phyloP scores from a whole-genome alignment of 1,140 invertebrate genomes.

The Monomorium pharaonis region DNA sequence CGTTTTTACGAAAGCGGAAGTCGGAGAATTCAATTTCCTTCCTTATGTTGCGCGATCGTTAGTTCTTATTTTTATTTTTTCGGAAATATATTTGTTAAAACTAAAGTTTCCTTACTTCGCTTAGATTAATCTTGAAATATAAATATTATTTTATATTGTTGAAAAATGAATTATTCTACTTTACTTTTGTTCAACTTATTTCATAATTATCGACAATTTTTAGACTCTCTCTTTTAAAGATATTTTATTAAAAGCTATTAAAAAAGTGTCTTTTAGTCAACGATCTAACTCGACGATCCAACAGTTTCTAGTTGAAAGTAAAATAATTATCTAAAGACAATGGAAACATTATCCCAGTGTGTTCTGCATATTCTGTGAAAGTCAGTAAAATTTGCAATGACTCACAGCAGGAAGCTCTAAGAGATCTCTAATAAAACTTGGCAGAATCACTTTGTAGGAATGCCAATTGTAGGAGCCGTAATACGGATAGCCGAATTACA shows the following conservation, averaged over 20 bases:
- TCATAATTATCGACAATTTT: background rate
- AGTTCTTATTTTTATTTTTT: background rate
- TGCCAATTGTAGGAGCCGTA: background rate
- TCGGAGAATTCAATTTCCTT: background rate
- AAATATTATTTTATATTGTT: background rate
- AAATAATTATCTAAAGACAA: too few relatives aligned
- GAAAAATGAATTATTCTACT: background rate
- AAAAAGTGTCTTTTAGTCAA: background rate
- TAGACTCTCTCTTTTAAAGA: background rate
- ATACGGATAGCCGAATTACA: background rate
- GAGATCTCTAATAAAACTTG: conserved; percentile 1
- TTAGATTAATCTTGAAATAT: background rate
- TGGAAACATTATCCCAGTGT: background rate
- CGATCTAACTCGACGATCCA: background rate
- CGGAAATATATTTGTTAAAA: background rate
- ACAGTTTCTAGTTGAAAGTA: background rate
- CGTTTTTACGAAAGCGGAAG: conserved; percentile 8
- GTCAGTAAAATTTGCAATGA: conserved; percentile 2
- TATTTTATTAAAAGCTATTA: background rate
- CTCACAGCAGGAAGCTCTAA: conserved; percentile 1
- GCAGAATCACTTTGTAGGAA: background rate
- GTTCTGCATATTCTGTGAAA: background rate
- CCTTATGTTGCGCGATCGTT: background rate
- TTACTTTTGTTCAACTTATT: background rate
- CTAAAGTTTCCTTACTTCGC: background rate